Conservation (phyloP, 92 coral and sea anemone genomes). For the Palythoa grandis region DNA sequence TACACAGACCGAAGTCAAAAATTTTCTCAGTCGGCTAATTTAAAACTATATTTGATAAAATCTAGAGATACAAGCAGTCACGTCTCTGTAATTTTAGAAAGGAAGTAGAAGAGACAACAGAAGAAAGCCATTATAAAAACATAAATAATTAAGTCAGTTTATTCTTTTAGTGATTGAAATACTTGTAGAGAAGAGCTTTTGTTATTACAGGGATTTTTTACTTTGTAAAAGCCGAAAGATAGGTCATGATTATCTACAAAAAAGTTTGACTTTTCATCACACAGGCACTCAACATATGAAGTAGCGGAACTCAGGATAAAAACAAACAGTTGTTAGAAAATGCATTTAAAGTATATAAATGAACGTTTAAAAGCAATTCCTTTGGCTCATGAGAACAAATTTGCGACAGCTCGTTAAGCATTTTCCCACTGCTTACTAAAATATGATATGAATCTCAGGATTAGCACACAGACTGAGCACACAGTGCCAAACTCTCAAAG, state of each 20-base stretch:
- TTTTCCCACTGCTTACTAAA: background rate
- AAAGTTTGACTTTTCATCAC: background rate
- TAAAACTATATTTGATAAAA: slow-evolving; percentile 18
- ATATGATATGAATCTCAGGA: background rate
- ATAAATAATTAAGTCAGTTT: background rate
- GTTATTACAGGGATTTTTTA: background rate
- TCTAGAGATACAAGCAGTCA: background rate
- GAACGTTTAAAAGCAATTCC: background rate
- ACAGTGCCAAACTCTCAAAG: background rate
- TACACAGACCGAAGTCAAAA: background rate
- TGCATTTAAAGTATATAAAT: background rate
- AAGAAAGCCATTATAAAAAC: background rate
- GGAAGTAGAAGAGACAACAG: slow-evolving; percentile 12
- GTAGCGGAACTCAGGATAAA: slow-evolving; percentile 6
- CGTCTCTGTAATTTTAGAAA: background rate
- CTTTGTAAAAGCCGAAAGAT: background rate
- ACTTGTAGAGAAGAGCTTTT: background rate
- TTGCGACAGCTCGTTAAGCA: background rate
- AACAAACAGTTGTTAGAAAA: slow-evolving; percentile 21
- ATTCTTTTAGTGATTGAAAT: background rate
- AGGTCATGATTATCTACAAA: background rate
- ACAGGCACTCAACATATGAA: background rate
- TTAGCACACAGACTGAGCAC: background rate
- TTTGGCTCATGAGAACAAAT: background rate
- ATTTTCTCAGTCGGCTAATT: slow-evolving; percentile 5